Base-by-base conservation (phyloP, 2,113 vertebrate species). In the Neofelis nebulosa region DNA sequence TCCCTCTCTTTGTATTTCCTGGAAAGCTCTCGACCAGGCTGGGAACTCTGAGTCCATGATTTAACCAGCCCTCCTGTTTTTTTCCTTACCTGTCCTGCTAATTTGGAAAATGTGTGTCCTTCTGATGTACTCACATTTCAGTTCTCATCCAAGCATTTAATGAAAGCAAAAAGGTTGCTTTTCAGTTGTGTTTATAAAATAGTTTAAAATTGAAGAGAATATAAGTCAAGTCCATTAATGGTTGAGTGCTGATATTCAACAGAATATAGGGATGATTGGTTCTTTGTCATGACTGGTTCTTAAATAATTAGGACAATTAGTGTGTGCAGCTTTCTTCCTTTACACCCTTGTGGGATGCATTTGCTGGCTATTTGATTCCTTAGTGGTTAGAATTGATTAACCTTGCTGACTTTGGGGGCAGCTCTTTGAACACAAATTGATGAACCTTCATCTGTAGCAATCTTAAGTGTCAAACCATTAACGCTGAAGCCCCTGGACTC, bases 371-470 rank as follows among this genome's bases (percentile, higher is more conserved):
- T 95, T 89, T 50, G 31, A 79, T 73, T 66, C 69, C 86, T 86
- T 41, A 8, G 33, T 76, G 76, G 16, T 76, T 93, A 89, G 55
- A 79, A 69, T 2, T 81, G 55, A 92, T 89, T 88, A 90, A 91
- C 84, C 27, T 69, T 93, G 50, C 65, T 81, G 89, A 91, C 80
- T 93, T 86, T 48, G n/a, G 80, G 36, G 73, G 31, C 48, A 79
- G 29, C 38, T 80, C 84, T 84, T 61, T 94, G 85, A 93, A 91
- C 92, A 90, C 71, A 88, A 96, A 50, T 50, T 65, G 68, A 55
- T 81, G 27, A 94, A 21, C 33, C 84, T 86, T 92, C 65, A 97
- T 65, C 83, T 69, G 45, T 18, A 91, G 45, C 83, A 18, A 38
- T 89, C 31, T 0, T 63, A 74, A 92, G 36, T 80, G 63, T 36